Evolutionary conservation across 2,888 invertebrate species (phyloP), one percentile per base, ranked within the genome.

Genomic region (Plemyria rubiginata): DNA sequence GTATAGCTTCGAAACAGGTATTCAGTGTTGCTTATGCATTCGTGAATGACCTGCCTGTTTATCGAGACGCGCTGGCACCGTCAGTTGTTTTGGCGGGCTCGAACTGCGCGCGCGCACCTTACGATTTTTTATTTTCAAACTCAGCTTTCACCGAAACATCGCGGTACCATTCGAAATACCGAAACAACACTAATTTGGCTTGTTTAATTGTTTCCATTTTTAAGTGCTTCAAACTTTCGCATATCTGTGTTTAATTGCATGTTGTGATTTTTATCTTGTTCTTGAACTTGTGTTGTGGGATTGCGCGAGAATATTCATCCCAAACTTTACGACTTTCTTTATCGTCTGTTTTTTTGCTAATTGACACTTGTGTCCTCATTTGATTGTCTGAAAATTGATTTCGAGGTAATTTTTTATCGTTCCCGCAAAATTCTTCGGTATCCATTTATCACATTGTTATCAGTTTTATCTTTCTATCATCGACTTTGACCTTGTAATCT

Each of bases 31-130:
- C 51, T 60, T 70, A 72, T 79, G 75, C 70, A 73, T 70, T 77
- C 79, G 82, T 70, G 80, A 81, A 79, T 87, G 88, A 87, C 86
- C 87, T 80, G 79, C 74, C 81, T 80, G 78, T 75, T 75, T 75
- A 78, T 66, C 80, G 85, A 90, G 90, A 90, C 90, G 79, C 65
- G 71, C 75, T 78, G 89, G 87, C 85, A 83, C 84, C 83, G 81
- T 78, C 90, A 91, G 91, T 90, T 87, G 88, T 90, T 90, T 88
- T 88, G 88, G 85, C 83, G 82, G 81, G 74, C 74, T 76, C 81
- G 83, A 41, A 62, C 72, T 53, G 81, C 79, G 86, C 86, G 86
- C 91, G 85, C 80, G 84, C 88, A 84, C 83, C 62, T 65, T 43
- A 50, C 64, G 63, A 62, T 74, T 67, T 16, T 60, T 57, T 49